Evolutionary conservation across 2,888 invertebrate species (phyloP).

Genomic region (Ornithoptera priamus): DNA sequence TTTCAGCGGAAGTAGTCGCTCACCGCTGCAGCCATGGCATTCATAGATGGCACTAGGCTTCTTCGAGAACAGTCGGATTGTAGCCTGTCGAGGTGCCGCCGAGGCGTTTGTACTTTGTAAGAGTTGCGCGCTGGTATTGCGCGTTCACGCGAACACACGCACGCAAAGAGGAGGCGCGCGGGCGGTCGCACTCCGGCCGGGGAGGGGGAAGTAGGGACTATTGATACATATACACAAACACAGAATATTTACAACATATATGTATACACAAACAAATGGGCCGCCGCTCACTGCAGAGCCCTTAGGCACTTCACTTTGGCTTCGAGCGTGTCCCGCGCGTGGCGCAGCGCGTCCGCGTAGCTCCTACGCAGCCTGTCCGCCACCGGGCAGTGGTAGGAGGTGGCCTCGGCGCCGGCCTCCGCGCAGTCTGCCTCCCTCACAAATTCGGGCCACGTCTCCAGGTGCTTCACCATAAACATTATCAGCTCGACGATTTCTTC

Average conservation of each 20-base stretch:
- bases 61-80: not conserved
- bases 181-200: not conserved
- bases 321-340: conserved; percentile 75
- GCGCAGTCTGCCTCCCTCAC: conserved; percentile 53
- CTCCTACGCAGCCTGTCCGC: conserved; percentile 71
- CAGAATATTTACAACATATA: conserved; percentile 14
- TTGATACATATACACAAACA: not conserved
- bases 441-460: conserved; percentile 67
- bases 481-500: conserved; percentile 58
- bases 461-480: conserved; percentile 56
- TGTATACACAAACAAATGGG: conserved; percentile 1
- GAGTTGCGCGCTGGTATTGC: not conserved
- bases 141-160: not conserved
- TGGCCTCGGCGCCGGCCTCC: conserved; percentile 43
- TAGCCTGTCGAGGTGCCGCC: not conserved
- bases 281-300: conserved; percentile 54
- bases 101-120: too few relatives aligned
- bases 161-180: not conserved
- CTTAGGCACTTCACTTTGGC: conserved; percentile 78
- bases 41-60: too few relatives aligned
- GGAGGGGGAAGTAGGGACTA: not conserved
- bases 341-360: conserved; percentile 70
- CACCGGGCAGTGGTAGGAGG: conserved; percentile 64
- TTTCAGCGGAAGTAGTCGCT: too few relatives aligned
- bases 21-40: too few relatives aligned